A percentile compares a stretch with the other conserved stretches of the same genome.
Conservation (phyloP, 2,113 vertebrate species). For the Acanthisitta chloris region DNA sequence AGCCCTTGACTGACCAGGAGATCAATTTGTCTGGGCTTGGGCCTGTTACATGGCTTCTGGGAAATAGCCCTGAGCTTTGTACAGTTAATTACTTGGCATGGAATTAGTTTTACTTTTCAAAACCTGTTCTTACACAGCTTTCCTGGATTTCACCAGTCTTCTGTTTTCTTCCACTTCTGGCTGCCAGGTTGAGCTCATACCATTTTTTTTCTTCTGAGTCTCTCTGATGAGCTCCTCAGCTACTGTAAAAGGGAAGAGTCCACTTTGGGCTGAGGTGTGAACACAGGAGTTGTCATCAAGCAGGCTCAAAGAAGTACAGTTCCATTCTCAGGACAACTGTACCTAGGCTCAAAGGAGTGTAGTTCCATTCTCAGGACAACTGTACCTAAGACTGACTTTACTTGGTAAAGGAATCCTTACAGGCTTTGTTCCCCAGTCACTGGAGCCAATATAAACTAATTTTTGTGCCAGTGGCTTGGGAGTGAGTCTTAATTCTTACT, state of each 20-base stretch:
- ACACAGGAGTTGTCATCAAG: background rate
- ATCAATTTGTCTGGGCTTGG: background rate
- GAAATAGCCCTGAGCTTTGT: background rate
- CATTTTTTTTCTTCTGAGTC: background rate
- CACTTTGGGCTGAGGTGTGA: background rate
- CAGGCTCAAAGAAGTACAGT: background rate
- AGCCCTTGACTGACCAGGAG: background rate
- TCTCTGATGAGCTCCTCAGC: background rate
- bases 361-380: no score
- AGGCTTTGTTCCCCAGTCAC: background rate
- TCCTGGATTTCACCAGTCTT: background rate
- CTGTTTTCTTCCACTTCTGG: background rate
- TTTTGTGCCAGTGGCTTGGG: background rate
- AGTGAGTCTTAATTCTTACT: background rate
- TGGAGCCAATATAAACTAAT: background rate
- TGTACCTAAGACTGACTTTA: background rate
- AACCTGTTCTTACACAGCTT: background rate
- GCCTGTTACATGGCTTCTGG: background rate
- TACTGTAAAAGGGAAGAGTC: background rate
- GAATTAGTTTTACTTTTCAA: background rate
- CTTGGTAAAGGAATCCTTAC: background rate
- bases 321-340: background rate
- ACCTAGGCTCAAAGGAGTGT: no score
- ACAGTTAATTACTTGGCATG: background rate
- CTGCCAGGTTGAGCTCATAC: background rate